Evolutionary conservation across 37 sponge, comb jelly and placozoan species (phyloP), one percentile per base, ranked within the genome.

Genomic region (Theonella swinhoei): DNA sequence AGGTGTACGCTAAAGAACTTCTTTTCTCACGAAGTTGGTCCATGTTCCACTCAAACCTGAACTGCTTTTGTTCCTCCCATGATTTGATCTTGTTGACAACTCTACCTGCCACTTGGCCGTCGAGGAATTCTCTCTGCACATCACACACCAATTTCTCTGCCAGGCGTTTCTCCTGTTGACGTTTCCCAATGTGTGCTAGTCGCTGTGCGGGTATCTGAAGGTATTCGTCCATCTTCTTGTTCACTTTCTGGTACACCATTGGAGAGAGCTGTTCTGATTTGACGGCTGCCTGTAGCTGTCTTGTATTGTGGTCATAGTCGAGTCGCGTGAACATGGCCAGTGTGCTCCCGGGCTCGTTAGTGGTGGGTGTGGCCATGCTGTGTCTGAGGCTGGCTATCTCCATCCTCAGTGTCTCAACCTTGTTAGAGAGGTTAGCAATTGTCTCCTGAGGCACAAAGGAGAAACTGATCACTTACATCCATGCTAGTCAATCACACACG

Each of bases 311-410:
- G 22, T 89, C 90, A 0, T 23, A 74, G 76, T 93, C 94, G 41
- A 86, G 79, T n/a, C 83, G 71, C 20, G 94, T 89, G 65, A 93
- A 93, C 87, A 89, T 89, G 60, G 86, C 78, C 3, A 42, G n/a
- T 28, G 4, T 38, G 34, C 62, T 80, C 19, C 39, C 34, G 29
- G 54, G 63, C 3, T 5, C 64, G 33, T 32, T 41, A n/a, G 39
- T 62, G 4, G 20, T 37, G 29, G 4, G 4, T 14, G 40, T 60
- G 0, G 37, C 42, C n/a, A 74, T 26, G 39, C 25, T 78, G 0
- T 24, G 74, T 31, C 79, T 70, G 60, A 87, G 38, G 28, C 17
- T 54, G 24, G 83, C 61, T 35, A 87, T 42, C 37, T 91, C 80
- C 34, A 75, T 70, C 41, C 87, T 70, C 3, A 91, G 43, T 34